Percentiles rank a stretch among this genome's conserved stretches.
Evolutionary conservation across 1,140 invertebrate species (phyloP).

Genomic region (Hestina assimilis): DNA sequence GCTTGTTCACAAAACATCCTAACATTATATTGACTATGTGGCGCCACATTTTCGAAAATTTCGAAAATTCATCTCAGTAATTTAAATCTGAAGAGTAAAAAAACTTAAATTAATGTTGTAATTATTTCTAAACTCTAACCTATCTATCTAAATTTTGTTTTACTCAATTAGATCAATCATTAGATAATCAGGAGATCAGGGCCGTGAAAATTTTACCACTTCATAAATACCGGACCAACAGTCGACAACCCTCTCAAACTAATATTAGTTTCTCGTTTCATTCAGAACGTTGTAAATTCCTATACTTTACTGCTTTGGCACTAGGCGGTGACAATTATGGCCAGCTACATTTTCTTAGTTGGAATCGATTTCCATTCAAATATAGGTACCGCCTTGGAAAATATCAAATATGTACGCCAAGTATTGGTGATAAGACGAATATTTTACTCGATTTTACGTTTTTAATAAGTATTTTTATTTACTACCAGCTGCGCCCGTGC

Average conservation of each 20-base stretch:
- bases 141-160: too few species aligned
- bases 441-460: too few species aligned
- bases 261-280: slow-evolving; percentile 58
- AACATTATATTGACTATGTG: too few species aligned
- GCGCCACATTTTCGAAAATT: too few species aligned
- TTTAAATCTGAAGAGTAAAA: too few species aligned
- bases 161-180: not conserved
- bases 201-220: not conserved
- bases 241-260: slow-evolving; percentile 40
- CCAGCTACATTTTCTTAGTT: slow-evolving; percentile 36
- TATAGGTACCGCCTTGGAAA: slow-evolving; percentile 20
- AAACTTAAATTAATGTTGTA: too few species aligned
- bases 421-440: not conserved
- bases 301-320: slow-evolving; percentile 52
- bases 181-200: not conserved
- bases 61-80: too few species aligned
- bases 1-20: too few species aligned
- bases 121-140: too few species aligned
- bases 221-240: slow-evolving; percentile 17
- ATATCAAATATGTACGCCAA: not conserved
- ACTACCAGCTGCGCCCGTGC: too few species aligned
- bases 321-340: slow-evolving; percentile 41
- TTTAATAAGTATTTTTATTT: too few species aligned
- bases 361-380: slow-evolving; percentile 35
- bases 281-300: slow-evolving; percentile 50